Base-by-base conservation (phyloP, 2,888 invertebrate species). In the Drosophila pegasa region DNA sequence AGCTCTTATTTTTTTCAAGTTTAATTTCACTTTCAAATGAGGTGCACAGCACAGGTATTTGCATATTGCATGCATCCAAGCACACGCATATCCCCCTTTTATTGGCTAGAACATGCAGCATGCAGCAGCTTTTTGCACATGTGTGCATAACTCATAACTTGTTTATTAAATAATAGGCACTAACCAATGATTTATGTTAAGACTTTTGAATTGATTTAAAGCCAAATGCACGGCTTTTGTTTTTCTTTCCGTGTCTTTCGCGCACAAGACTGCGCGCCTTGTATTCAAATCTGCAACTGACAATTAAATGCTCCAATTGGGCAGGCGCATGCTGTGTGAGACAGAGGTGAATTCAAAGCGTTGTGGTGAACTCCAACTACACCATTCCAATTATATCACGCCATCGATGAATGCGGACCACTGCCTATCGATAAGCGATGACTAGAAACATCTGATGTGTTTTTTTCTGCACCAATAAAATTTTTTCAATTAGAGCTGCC, bases 181-280 rank as follows among this genome's bases (percentile, higher is more conserved):
- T 69, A 86, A 83, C 87, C 83, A 75, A 87, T 73, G 72, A 71
- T 80, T 48, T 43, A 37, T 48, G 69, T 65, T 58, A 62, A 72
- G 51, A 40, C 29, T 64, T 70, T 61, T 56, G 9, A 65, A 65
- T 67, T 48, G 64, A 78, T 51, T 57, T 33, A 33, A 31, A 75
- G 33, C 16, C 51, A 50, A 43, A 50, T 67, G 6, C 31, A 43
- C 54, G 35, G 25, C 9, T 41, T 52, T 45, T 22, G 37, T 50
- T 25, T 50, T n/a, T 68, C 31, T 40, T 45, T 72, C 31, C 64
- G 50, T 45, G 43, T 63, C 6, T 38, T 9, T 31, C 63, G 71
- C 65, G 66, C 52, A 64, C 64, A 60, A 52, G 35, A 74, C 75
- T 35, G 59, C 78, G 78, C 75, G 75, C 75, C 62, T 74, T 54